Conservation (phyloP, 2,113 vertebrate genomes). For the Chrysochloris asiatica region DNA sequence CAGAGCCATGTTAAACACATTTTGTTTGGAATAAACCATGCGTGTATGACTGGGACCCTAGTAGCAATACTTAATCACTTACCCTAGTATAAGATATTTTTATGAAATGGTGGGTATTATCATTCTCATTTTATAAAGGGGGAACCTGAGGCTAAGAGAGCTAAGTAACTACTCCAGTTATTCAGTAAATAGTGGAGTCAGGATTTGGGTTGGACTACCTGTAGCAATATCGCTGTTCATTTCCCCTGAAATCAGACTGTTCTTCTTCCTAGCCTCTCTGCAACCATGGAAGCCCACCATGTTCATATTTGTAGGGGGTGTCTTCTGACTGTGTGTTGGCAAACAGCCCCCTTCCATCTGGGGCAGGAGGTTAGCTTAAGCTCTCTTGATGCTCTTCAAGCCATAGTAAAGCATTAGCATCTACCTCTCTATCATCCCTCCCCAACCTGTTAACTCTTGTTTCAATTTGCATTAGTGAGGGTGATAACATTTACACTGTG, state of each 20-base stretch:
- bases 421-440: background rate
- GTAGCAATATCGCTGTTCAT: rapidly evolving
- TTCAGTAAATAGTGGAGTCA: background rate
- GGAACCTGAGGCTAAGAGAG: background rate
- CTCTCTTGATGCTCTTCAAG: background rate
- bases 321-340: background rate
- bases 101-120: background rate
- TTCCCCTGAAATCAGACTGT: background rate
- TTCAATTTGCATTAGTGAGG: background rate
- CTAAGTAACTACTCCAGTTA: background rate
- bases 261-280: background rate
- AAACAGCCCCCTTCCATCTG: background rate
- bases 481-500: background rate
- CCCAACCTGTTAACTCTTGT: background rate
- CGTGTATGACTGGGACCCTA: no score
- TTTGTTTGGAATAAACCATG: no score
- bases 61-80: no score
- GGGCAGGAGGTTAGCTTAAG: background rate
- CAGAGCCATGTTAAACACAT: no score
- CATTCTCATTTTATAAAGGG: background rate
- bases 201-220: background rate
- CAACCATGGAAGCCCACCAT: background rate
- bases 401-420: background rate
- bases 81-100: background rate
- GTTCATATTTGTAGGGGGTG: background rate